These are phyloP conservation scores for Cyrtonyx montezumae DNA, from an alignment of 2,113 vertebrate genomes.

Conservation along the genomic window DNA sequence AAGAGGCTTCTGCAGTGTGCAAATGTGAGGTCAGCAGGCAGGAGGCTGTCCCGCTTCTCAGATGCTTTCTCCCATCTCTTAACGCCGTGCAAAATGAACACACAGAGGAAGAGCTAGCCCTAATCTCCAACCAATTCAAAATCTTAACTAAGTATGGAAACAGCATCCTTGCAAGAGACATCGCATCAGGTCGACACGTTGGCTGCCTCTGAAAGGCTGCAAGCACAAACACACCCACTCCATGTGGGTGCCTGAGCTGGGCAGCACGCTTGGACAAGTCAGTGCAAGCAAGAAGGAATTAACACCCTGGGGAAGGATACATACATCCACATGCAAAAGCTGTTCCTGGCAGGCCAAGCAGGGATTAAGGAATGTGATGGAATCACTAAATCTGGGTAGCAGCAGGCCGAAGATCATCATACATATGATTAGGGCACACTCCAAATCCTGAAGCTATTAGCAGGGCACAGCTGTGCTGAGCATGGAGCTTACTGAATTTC, in stretches of 20 bases:
- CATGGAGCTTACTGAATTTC: neutral
- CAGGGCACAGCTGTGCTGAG: rapidly evolving
- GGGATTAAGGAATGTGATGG: neutral
- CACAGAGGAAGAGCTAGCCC: neutral
- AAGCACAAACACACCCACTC: neutral
- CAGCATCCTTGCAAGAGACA: neutral
- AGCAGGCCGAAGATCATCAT: rapidly evolving
- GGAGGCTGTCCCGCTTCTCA: neutral
- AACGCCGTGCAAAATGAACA: neutral
- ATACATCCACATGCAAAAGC: neutral
- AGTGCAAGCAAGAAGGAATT: neutral
- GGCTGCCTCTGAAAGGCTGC: slow-evolving; percentile 6
- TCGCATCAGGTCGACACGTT: slow-evolving; percentile 24
- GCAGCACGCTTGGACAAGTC: rapidly evolving
- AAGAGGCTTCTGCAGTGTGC: neutral
- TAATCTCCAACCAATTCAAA: neutral
- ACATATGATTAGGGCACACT: rapidly evolving
- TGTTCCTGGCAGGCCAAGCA: neutral
- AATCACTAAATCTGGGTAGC: neutral
- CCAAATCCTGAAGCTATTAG: neutral
- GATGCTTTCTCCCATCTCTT: neutral
- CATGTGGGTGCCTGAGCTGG: too few relatives aligned
- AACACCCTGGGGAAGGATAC: rapidly evolving
- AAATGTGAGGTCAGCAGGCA: neutral
- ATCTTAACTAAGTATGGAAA: slow-evolving; percentile 51